Evolutionary conservation across 35 echinoderm and acorn worm genomes (phyloP), one percentile per base, ranked within the genome.

Genomic region (Diadema setosum): DNA sequence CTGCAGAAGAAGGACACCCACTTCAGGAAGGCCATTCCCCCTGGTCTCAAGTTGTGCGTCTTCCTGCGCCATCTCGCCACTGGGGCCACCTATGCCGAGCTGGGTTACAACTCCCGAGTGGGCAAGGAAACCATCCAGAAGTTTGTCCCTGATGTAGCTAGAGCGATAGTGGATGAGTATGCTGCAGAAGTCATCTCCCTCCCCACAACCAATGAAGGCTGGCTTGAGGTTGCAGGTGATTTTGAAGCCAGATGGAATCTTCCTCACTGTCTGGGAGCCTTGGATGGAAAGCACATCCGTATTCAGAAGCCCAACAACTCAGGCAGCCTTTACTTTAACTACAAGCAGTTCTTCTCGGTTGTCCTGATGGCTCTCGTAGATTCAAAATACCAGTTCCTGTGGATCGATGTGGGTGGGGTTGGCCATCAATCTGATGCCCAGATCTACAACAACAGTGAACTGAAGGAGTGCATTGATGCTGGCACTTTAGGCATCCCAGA

Each of bases 201-300:
- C 40, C 30, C 83, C 39, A 75, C 85, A 45, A 41, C 84, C 20
- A 45, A 23, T 25, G 55, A 87, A 20, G 82, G 84, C 6, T 94
- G 92, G 87, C 14, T 46, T 27, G 30, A 42, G 17, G 37, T 85
- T 20, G 87, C 92, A 65, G 70, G 65, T 5, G 48, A 83, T 8
- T 94, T 86, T 42, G 5, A 44, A 9, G 32, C 35, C 1, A 58
- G 42, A 86, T 90, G 92, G 87, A 49, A 94, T 8, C 89, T 90
- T 48, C 87, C 92, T 16, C 46, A 90, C 65, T 85, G 82, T 39
- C 18, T 94, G 5, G 93, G 93, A 16, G 83, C 93, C 20, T 41
- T 87, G 0, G 88, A 95, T 75, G 93, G 93, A 16, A 95, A 95
- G 48, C 88, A 95, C 90, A 83, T 95, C 11, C 52, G 58, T 39